Evolutionary conservation across 2,888 invertebrate species (phyloP), one percentile per base, ranked within the genome.

Genomic region (Spialia ferax): DNA sequence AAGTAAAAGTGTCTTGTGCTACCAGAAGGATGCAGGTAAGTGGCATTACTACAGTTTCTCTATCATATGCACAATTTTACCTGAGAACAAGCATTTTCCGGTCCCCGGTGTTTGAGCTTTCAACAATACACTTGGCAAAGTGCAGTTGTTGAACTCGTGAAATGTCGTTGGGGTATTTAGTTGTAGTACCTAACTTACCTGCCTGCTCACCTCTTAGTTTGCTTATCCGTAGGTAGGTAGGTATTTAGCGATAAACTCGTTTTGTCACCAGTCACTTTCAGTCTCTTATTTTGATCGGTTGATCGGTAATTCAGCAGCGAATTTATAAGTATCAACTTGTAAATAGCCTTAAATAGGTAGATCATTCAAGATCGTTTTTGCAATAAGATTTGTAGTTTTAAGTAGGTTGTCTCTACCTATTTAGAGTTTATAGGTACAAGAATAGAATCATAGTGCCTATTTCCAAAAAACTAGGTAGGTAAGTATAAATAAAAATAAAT

Each of bases 1-100:
- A 74, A 76, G 74, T 72, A 88, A 91, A 90, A 91, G 89, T 91
- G 86, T 77, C 75, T 73, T 71, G 69, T 50, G 50, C 20, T 50
- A 11, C 74, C 73, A 71, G 71, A 69, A 74, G 79, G 71, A 92
- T 92, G 92, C 90, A 91, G 88, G 91, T 91, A 70, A 85, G 88
- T 82, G 22, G 15, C 45, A 32, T 32, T 62, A 69, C 69, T 77
- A 79, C 77, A 81, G 76, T 83, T 84, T 84, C 81, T 79, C 79
- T 26, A 63, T 69, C 7, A 13, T 70, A 63, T 64, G 55, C 32
- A 18, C 20, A 20, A 20, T 48, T 22, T 11, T 48, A 5, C 22
- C 11, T 13, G 8, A 22, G 13, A 5, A 15, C 29, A 2, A 70
- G 69, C 72, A 72, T 81, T 80, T 80, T 79, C 79, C 80, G 75